Evolutionary conservation across 2,888 invertebrate species (phyloP), one percentile per base, ranked within the genome.

Genomic region (Melanophora roralis): DNA sequence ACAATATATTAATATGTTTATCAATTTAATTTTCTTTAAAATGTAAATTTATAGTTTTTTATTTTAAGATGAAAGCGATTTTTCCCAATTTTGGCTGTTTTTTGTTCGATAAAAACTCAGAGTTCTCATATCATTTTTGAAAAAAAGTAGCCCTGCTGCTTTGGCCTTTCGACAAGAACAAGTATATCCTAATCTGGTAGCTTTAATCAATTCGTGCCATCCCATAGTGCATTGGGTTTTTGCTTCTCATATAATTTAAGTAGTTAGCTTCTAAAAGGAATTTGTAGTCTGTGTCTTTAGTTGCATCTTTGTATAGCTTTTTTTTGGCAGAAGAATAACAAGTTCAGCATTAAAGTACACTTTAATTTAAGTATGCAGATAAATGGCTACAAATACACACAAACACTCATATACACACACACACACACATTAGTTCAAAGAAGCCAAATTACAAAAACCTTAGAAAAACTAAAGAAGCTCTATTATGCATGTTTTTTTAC

Each of bases 301-400:
- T 65, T 21, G 21, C 27, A 34, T 57, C 47, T 57, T 47, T 38
- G 21, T 57, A 57, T 7, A 12, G 38, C 32, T 11, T 64, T 47
- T 9, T 60, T 51, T 34, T 49, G 83, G 84, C 84, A 34, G 16
- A 62, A 55, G 21, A 73, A 73, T 23, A 64, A 73, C 36, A 64
- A 64, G 45, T 73, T 73, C 47, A 57, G 32, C 38, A 73, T 73
- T 73, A 57, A 55, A 73, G 64, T 55, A 84, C 86, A 86, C 83
- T 84, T 86, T 85, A 83, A 86, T 84, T 86, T 84, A 87, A 87
- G 86, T 86, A 86, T 86, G 87, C 84, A 86, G 85, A 86, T 86
- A 86, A 86, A 87, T 86, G 85, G 19, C 34, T 32, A n/a, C 21
- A 62, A 23, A 47, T n/a, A 47, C 4, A 23, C 1, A 47, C 21